Base-by-base conservation (phyloP, 2,888 invertebrate genomes). In the Mayetiola destructor region DNA sequence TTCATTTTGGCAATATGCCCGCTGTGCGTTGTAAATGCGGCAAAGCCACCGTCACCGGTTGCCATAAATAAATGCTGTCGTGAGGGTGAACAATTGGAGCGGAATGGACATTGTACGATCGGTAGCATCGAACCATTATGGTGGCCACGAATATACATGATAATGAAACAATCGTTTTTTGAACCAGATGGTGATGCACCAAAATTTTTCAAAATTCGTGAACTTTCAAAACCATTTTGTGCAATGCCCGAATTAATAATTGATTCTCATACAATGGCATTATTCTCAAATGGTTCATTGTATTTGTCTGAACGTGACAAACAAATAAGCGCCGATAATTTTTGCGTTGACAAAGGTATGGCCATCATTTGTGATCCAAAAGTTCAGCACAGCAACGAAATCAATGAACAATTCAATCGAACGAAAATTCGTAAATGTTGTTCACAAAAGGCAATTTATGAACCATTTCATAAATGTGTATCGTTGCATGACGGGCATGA, bases 301-400 rank as follows among this genome's bases (percentile, higher is more conserved):
- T 73, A 76, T 63, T 67, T 82, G 59, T 73, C 80, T 0, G 76
- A 77, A 57, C 72, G 74, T 53, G 66, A 66, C 0, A 62, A 66
- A 2, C 62, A 70, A 0, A 68, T 83, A 59, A 72, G 78, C 5
- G 78, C 82, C 0, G 68, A 69, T 1, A 75, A 78, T 42, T 88
- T 79, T 69, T 89, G 89, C 69, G 77, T 82, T 40, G 88, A 88
- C 67, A 73, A 77, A 36, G 75, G 75, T 18, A 79, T 77, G 3
- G 80, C 82, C 9, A 71, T 87, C 4, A 79, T 82, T 4, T 88
- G 87, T 67, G 64, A 70, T 32, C 67, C 72, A 30, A 66, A 68
- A 8, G 65, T 71, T 35, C 66, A 69, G 53, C 64, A 64, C 3
- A 61, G 64, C 9, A 65, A 66, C 32, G 58, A 56, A 12, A 57